phyloP scores from a whole-genome alignment of 2,888 invertebrate genomes.

The Acrobeloides nanus region DNA sequence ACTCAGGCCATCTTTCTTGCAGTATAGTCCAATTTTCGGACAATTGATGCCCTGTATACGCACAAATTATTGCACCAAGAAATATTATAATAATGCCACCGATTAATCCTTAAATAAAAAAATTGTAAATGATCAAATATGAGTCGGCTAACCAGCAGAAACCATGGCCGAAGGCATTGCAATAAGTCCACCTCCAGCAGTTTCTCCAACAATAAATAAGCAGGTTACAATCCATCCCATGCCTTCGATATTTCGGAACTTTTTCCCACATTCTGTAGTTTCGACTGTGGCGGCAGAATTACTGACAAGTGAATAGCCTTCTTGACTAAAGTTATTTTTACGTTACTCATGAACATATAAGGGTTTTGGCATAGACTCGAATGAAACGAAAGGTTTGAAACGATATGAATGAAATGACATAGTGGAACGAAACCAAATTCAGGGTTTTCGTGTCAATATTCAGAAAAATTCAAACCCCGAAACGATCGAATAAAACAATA shows the following conservation, averaged over 20 bases:
- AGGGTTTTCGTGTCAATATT: too few species aligned
- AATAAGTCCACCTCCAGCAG: slow-evolving; percentile 48
- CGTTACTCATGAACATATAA: too few species aligned
- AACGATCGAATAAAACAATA: too few species aligned
- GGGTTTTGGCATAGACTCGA: too few species aligned
- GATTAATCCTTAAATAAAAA: slow-evolving; percentile 20
- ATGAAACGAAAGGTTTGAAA: too few species aligned
- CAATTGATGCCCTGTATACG: slow-evolving; percentile 39
- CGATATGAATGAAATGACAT: too few species aligned
- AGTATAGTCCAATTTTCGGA: slow-evolving; percentile 42
- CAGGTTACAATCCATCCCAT: slow-evolving; percentile 30
- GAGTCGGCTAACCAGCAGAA: slow-evolving; percentile 28
- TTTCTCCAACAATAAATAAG: slow-evolving; percentile 35
- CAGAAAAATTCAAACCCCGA: too few species aligned
- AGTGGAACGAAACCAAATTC: too few species aligned
- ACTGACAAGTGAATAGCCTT: slow-evolving; percentile 28
- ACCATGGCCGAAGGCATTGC: slow-evolving; percentile 42
- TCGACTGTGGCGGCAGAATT: slow-evolving; percentile 31
- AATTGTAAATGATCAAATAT: slow-evolving; percentile 8
- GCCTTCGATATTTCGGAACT: slow-evolving; percentile 28
- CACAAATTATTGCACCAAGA: slow-evolving; percentile 37
- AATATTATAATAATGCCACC: slow-evolving; percentile 30
- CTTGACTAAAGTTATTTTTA: slow-evolving; percentile 22
- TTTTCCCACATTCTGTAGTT: slow-evolving; percentile 16
- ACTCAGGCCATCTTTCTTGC: slow-evolving; percentile 38